These are phyloP conservation scores for Megalops atlanticus DNA, from an alignment of 2,113 vertebrate species.

Conservation along the genomic window DNA sequence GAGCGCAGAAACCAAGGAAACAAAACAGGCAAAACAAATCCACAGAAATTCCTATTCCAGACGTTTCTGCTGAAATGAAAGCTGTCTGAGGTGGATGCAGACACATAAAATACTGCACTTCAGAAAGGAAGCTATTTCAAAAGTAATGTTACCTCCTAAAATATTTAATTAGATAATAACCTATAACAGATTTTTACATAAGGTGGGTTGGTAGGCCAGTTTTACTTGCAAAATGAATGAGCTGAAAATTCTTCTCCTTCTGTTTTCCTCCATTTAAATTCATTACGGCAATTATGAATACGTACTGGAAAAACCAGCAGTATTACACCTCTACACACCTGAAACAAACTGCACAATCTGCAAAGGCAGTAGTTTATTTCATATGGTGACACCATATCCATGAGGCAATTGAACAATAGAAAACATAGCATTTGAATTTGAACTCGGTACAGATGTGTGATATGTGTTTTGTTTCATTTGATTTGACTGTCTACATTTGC, in stretches of 20 bases:
- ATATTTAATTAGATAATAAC: background rate
- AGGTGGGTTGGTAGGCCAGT: background rate
- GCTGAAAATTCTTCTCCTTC: slow-evolving; percentile 11
- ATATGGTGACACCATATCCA: background rate
- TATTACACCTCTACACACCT: background rate
- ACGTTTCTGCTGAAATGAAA: background rate
- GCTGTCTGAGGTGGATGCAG: background rate
- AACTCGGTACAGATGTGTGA: background rate
- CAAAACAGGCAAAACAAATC: background rate
- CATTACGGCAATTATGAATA: background rate
- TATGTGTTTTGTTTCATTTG: background rate
- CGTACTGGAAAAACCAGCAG: background rate
- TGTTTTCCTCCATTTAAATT: background rate
- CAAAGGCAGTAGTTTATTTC: background rate
- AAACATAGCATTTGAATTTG: background rate
- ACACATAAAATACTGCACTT: background rate
- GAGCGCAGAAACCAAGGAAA: background rate
- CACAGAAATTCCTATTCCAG: background rate
- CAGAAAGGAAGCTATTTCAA: background rate
- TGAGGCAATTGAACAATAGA: background rate
- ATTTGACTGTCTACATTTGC: background rate
- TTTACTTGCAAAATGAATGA: background rate
- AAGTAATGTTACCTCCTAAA: background rate
- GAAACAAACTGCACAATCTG: background rate
- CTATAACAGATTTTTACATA: background rate